Base-by-base conservation (phyloP, 2,797 vertebrate genomes). In the Podarcis lilfordi region DNA sequence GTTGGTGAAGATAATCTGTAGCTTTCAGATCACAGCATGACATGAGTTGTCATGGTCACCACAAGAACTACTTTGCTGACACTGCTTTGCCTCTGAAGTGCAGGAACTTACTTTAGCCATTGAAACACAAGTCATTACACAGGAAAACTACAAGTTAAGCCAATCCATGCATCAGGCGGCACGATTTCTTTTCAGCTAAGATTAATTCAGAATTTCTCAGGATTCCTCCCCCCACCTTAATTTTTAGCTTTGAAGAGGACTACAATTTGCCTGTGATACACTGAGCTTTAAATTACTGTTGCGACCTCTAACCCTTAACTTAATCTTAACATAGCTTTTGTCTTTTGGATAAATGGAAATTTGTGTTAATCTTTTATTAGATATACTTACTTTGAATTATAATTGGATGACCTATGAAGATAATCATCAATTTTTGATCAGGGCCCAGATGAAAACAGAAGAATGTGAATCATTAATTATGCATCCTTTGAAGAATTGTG, bases 321-420 rank as follows among this genome's bases (percentile, higher is more conserved):
- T 87, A 80, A 90, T 90, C 69, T 87, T n/a, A 84, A 87, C 76
- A 84, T 69, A 87, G 77, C 77, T 87, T 87, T 90, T 85, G 83
- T 78, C 85, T 86, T 76, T 84, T 21, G 86, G 59, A 87, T 84
- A 84, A 87, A 84, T 80, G 69, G 85, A 76, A 90, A 90, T 55
- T 84, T 90, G 77, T 90, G 88, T 89, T 89, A 89, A 89, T 89
- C 83, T 85, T 89, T 89, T 89, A 89, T 89, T 89, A 85, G 88
- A 89, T 89, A 89, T 89, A 89, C 88, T 85, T 85, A 75, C 82
- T 89, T 85, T 89, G 88, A 89, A 89, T 89, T 89, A 89, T 89
- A 89, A 89, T 89, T 89, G 88, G 83, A 85, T 89, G 88, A 80
- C 83, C 88, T 89, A 72, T 81, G 88, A 81, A 89, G 88, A 89